Base-by-base conservation (phyloP, 2,888 invertebrate genomes). In the Yponomeuta plumbellus region DNA sequence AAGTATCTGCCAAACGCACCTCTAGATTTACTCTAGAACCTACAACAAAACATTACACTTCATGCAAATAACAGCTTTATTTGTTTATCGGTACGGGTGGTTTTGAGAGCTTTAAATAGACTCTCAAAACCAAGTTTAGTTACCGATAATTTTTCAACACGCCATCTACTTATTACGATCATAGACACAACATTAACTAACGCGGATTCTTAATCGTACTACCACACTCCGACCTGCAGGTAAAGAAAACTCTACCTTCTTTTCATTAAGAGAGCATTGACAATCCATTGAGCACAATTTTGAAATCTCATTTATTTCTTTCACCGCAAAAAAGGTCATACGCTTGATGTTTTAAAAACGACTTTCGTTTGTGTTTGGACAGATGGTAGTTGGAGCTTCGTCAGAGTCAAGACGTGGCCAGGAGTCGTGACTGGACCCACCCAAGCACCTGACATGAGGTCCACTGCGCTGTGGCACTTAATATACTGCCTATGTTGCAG, bases 131-230 rank as follows among this genome's bases (percentile, higher is more conserved):
- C 44, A 52, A 52, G 44, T 52, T 52, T 21, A 44, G 86, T 80
- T 52, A 81, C 86, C 86, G 89, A 90, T 89, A 90, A 90, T 91
- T 91, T 89, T 90, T 91, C 90, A 90, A 90, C 91, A 88, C 88
- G 88, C 88, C 88, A 84, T 90, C 89, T 88, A 88, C 91, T 90
- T 90, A 91, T 89, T 90, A 88, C 88, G 84, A 88, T 88, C 89
- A 86, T 88, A 89, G 87, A 81, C 86, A 84, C 82, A 85, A 81
- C 86, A 88, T 88, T 87, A 89, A 87, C 87, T 82, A 86, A 86
- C 85, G 83, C 80, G 76, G 70, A 78, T 83, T 80, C 81, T 79
- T 79, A 77, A 78, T 76, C 75, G 74, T 74, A 73, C 70, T 61
- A 66, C n/a, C 61, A 56, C 2, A 4, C n/a, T 0, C n/a, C 17